Evolutionary conservation across 2,113 vertebrate species (phyloP), one percentile per base, ranked within the genome.

Genomic region (Todiramphus saurophagus): DNA sequence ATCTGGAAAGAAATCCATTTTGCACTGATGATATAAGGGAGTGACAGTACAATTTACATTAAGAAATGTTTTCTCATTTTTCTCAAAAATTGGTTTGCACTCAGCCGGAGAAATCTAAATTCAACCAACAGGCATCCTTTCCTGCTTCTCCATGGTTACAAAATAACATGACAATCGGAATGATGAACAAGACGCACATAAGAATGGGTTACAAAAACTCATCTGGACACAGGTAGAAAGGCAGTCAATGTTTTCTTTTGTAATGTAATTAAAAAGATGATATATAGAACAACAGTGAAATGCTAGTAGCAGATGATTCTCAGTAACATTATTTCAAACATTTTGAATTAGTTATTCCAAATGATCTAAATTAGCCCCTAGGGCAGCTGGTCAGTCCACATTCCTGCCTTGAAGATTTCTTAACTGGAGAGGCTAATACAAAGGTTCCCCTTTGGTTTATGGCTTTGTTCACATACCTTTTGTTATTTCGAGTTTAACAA

Each of bases 31-130:
- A 93, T 96, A 95, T 88, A 96, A 94, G 46, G 86, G 76, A 95
- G 88, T 96, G 96, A 97, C 94, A 97, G 96, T 92, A 96, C 76
- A 94, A 96, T 97, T 96, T 97, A 96, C 96, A 95, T 96, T 97
- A 95, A 81, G 90, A 94, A 96, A 96, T 90, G 90, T 94, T 97
- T 96, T 96, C 96, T 95, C 94, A 92, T 93, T 96, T 96, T 95
- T 96, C 92, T 96, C 86, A 94, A 96, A 97, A 95, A 96, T 94
- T 96, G 94, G 90, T 97, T 96, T 97, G 95, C 94, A 96, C 92
- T 95, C 95, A 96, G 92, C 94, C 90, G 89, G 68, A 96, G 96
- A 96, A 95, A 96, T 94, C 86, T 94, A 96, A 96, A 96, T 96
- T 97, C 74, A 55, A 87, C 94, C 95, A 95, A 94, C 59, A 96